These are phyloP conservation scores for Pachydiplax longipennis DNA, from an alignment of 2,888 invertebrate genomes.

Conservation along the genomic window DNA sequence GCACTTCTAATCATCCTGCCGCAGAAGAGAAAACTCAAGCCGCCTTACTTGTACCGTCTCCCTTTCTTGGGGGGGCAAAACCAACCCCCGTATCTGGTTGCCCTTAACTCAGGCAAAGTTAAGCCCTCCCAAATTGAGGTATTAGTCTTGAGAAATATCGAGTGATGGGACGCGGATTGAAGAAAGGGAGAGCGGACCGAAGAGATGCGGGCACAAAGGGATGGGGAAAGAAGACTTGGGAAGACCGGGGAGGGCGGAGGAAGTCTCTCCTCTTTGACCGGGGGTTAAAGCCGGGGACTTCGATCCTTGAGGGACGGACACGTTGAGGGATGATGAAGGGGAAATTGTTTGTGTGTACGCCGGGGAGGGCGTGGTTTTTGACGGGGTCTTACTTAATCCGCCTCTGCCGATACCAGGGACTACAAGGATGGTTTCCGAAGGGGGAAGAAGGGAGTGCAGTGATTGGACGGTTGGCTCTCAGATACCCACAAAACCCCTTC, in stretches of 20 bases:
- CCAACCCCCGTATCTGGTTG: neutral
- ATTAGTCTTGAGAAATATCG: constrained; percentile 36
- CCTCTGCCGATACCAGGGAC: neutral
- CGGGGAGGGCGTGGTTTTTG: neutral
- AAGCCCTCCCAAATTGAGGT: constrained; percentile 41
- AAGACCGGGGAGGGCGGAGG: no score
- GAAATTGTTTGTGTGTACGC: neutral
- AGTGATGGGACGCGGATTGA: constrained; percentile 6
- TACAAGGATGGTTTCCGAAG: neutral
- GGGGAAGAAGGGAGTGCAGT: neutral
- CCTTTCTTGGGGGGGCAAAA: neutral
- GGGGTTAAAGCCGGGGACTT: neutral
- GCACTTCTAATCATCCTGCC: neutral
- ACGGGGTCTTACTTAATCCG: neutral
- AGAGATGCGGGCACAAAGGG: neutral
- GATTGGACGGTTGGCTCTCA: constrained; percentile 7
- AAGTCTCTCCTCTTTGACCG: neutral
- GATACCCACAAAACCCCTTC: neutral
- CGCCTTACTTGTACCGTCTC: neutral
- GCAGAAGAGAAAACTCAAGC: neutral
- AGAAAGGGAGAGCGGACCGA: neutral
- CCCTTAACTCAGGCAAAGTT: neutral
- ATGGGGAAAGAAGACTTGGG: neutral
- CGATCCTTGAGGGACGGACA: neutral
- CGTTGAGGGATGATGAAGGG: neutral